Evolutionary conservation across 2,888 invertebrate species (phyloP), one percentile per base, ranked within the genome.

Genomic region (Rhyacophila evoluta): DNA sequence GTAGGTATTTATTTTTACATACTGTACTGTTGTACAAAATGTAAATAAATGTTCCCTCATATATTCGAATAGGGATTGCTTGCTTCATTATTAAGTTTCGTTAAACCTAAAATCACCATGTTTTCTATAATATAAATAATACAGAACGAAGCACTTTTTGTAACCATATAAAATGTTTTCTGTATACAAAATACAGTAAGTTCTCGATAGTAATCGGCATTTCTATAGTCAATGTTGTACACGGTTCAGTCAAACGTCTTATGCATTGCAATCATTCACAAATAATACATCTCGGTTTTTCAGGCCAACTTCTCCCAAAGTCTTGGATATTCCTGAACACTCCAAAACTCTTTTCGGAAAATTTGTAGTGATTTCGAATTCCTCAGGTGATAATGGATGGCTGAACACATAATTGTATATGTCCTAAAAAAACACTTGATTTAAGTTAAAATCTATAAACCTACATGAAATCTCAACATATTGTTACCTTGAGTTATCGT

Each of bases 321-420:
- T 93, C 76, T 89, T 82, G 15, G 83, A 86, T 4, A 83, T 82
- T 1, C 93, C 92, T 69, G 88, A 86, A 85, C 94, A 93, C 2
- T 93, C 91, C 75, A 98, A 89, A 81, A 95, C 92, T 82, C 96
- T 93, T 86, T 97, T 95, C 0, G 98, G 98, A 87, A 97, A 98
- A 89, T 98, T 98, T 83, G 97, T 97, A 72, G 97, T 96, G 82
- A 98, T 97, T 89, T 98, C 97, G 86, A 98, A 98, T 85, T 94
- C 94, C 86, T 97, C 92, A 0, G 98, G 98, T 11, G 98, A 94
- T 84, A 94, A 93, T 2, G 97, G 96, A 88, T 98, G 97, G 85
- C 98, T 97, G 89, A 98, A 98, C 83, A 98, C 95, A 89, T 95
- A 98, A 87, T 97, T 95, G 88, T 97, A 97, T 81, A 99, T 92